phyloP scores from a whole-genome alignment of 2,113 vertebrate species.

The Excalfactoria chinensis region DNA sequence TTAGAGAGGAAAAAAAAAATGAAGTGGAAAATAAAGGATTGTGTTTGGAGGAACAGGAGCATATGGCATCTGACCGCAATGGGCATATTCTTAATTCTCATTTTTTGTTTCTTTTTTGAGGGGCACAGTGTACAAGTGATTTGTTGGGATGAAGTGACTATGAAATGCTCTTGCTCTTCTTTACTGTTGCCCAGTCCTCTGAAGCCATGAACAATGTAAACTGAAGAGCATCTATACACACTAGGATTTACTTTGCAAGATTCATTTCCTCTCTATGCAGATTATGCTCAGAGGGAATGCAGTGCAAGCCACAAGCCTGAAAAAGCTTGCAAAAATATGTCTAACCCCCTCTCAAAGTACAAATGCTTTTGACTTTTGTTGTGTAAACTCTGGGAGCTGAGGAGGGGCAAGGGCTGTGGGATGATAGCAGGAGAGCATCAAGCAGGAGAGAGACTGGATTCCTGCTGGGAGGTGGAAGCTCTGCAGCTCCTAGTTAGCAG shows the following conservation, averaged over 20 bases:
- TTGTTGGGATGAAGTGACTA: slow-evolving; percentile 35
- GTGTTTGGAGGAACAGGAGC: slow-evolving; percentile 13
- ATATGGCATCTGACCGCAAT: slow-evolving; percentile 36
- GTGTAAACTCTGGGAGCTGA: neutral
- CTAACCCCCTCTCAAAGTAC: slow-evolving; percentile 11
- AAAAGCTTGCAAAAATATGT: slow-evolving; percentile 29
- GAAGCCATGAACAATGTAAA: neutral
- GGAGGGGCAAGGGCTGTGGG: neutral
- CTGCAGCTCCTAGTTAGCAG: neutral
- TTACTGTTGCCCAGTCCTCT: neutral
- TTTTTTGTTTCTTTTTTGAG: neutral
- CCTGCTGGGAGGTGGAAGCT: neutral
- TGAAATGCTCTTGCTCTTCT: neutral
- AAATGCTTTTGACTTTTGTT: neutral
- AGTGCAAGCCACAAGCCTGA: slow-evolving; percentile 42
- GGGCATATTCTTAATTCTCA: neutral
- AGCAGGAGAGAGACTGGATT: neutral
- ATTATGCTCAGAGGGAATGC: slow-evolving; percentile 62
- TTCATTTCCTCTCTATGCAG: slow-evolving; percentile 64
- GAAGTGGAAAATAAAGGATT: slow-evolving; percentile 25
- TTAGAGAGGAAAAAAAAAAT: neutral
- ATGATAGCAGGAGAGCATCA: neutral
- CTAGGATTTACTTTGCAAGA: slow-evolving; percentile 48
- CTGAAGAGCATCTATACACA: slow-evolving; percentile 35
- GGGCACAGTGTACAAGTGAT: neutral